phyloP scores from a whole-genome alignment of 1,140 invertebrate genomes.

The Babylonia areolata region DNA sequence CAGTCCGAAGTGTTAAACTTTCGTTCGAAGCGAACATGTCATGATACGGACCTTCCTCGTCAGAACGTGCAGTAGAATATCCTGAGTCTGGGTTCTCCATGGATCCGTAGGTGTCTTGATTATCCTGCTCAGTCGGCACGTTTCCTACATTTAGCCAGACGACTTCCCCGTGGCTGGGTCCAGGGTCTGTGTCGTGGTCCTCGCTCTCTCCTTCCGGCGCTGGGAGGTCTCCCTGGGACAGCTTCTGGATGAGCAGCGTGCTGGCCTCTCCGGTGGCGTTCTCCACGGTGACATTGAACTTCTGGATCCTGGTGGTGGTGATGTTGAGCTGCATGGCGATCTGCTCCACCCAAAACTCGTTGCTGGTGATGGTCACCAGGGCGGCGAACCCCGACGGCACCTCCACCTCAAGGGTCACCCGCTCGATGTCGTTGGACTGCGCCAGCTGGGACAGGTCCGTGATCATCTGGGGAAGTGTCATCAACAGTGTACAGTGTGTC shows the following conservation, averaged over 20 bases:
- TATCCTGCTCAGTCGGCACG: too few species aligned
- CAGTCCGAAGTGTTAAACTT: too few species aligned
- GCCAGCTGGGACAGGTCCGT: constrained; percentile 28
- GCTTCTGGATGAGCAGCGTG: constrained; percentile 12
- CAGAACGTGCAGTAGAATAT: too few species aligned
- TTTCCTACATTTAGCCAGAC: too few species aligned
- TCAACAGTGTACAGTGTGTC: too few species aligned
- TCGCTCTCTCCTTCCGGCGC: not conserved
- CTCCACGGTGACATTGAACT: constrained; percentile 57
- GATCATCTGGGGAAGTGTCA: not conserved
- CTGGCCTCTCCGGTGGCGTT: constrained; percentile 27
- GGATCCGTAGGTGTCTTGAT: too few species aligned
- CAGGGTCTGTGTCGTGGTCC: too few species aligned
- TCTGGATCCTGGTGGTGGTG: constrained; percentile 54
- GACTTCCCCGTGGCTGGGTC: too few species aligned
- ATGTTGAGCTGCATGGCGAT: constrained; percentile 61
- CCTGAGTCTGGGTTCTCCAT: too few species aligned
- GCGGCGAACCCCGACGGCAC: constrained; percentile 46
- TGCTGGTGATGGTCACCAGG: constrained; percentile 42
- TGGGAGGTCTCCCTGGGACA: constrained; percentile 27
- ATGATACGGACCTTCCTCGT: too few species aligned
- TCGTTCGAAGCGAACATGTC: too few species aligned
- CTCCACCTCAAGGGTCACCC: constrained; percentile 53
- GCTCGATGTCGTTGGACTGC: constrained; percentile 31
- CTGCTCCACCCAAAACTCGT: constrained; percentile 43